These are phyloP conservation scores for Agrilus mali DNA, from an alignment of 2,888 invertebrate species.

Conservation along the genomic window DNA sequence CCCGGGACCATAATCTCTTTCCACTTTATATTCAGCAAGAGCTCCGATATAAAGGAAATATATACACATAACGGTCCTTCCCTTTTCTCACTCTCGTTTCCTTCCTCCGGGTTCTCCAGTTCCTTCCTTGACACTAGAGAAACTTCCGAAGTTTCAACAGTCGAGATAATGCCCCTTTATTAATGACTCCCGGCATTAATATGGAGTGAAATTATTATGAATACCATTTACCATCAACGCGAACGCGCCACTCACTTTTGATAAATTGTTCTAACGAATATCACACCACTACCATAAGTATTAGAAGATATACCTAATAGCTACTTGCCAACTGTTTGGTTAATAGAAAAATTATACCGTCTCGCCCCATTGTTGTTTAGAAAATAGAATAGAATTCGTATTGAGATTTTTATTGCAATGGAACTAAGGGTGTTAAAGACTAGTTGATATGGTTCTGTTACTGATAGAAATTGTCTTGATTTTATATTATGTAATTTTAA, in stretches of 20 bases:
- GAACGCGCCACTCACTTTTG: conserved; percentile 2
- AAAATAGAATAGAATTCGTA: too few relatives aligned
- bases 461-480: too few relatives aligned
- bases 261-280: conserved; percentile 9
- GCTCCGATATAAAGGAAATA: conserved; percentile 18
- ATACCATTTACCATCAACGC: conserved; percentile 4
- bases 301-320: too few relatives aligned
- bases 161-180: conserved; percentile 19
- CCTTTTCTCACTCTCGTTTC: conserved; percentile 10
- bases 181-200: conserved; percentile 15
- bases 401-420: too few relatives aligned
- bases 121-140: conserved; percentile 12
- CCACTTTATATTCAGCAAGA: conserved; percentile 21
- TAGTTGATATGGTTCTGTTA: too few relatives aligned
- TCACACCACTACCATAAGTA: too few relatives aligned
- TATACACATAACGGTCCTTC: conserved; percentile 14
- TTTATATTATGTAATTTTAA: too few relatives aligned
- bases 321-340: too few relatives aligned
- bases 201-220: conserved; percentile 15
- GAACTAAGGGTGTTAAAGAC: too few relatives aligned
- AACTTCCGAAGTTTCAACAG: conserved; percentile 12
- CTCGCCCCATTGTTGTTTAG: too few relatives aligned
- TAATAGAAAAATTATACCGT: too few relatives aligned
- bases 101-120: conserved; percentile 10
- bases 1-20: conserved; percentile 8